Conservation (phyloP, 2,113 vertebrate genomes). For the Tetrax tetrax region DNA sequence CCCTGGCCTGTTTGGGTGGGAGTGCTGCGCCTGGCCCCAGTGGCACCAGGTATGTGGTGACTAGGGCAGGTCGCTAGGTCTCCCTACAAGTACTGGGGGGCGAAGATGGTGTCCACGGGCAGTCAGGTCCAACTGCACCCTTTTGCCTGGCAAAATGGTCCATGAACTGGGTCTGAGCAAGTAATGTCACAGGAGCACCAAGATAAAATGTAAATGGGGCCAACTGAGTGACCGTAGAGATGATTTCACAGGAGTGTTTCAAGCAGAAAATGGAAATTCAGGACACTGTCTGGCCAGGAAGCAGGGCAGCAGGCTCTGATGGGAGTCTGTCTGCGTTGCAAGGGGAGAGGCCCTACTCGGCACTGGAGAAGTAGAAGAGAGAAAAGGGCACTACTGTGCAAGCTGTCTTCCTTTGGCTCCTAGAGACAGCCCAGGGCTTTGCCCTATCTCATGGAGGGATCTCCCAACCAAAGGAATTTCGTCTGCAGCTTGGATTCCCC, state of each 20-base stretch:
- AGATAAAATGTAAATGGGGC: not conserved
- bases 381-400: not conserved
- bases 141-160: not conserved
- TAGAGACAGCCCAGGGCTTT: not conserved
- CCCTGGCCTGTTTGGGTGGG: not conserved
- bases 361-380: not conserved
- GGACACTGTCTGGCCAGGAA: not conserved
- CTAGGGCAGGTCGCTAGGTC: not conserved
- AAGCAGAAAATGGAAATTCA: not conserved
- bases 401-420: not conserved
- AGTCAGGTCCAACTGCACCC: no score
- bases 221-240: not conserved
- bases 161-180: not conserved
- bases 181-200: not conserved
- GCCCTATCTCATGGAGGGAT: not conserved
- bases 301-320: not conserved
- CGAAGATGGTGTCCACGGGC: not conserved
- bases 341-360: not conserved
- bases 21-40: rapidly evolving
- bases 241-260: not conserved
- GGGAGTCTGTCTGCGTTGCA: not conserved
- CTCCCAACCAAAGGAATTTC: not conserved
- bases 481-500: not conserved
- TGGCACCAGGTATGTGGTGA: not conserved
- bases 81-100: not conserved